Conservation (phyloP, 1,140 invertebrate species). For the Mylabris phalerata region DNA sequence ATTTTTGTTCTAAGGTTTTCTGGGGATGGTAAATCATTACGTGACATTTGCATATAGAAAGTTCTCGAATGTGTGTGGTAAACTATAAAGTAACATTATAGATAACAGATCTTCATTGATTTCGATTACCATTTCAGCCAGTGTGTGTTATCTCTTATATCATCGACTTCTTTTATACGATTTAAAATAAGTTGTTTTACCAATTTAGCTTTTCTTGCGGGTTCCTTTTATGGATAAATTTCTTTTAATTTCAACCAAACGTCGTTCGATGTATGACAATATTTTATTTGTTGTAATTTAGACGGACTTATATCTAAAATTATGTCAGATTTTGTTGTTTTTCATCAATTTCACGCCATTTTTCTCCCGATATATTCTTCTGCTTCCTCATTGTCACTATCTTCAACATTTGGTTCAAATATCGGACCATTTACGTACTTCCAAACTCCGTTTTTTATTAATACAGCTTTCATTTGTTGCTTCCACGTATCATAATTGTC, state of each 20-base stretch:
- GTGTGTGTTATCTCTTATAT: conserved; percentile 24
- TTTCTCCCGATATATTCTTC: neutral
- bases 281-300: neutral
- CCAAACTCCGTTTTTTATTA: conserved; percentile 23
- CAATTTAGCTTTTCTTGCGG: conserved; percentile 20
- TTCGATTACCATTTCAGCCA: neutral
- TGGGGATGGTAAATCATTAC: neutral
- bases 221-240: conserved; percentile 25
- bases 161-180: conserved; percentile 26
- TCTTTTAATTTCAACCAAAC: conserved; percentile 28
- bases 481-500: conserved; percentile 26
- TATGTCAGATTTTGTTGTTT: neutral
- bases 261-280: conserved; percentile 23
- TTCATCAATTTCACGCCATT: neutral
- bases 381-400: too few relatives aligned
- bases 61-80: neutral
- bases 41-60: neutral
- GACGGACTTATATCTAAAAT: neutral
- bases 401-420: too few relatives aligned
- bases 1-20: neutral
- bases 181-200: conserved; percentile 14
- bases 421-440: conserved; percentile 16
- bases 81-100: neutral
- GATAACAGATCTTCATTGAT: neutral
- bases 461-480: conserved; percentile 21